Percentiles rank a stretch among this genome's conserved stretches.
Evolutionary conservation across 2,888 invertebrate genomes (phyloP).

Genomic region (Drosophila hamatofila): DNA sequence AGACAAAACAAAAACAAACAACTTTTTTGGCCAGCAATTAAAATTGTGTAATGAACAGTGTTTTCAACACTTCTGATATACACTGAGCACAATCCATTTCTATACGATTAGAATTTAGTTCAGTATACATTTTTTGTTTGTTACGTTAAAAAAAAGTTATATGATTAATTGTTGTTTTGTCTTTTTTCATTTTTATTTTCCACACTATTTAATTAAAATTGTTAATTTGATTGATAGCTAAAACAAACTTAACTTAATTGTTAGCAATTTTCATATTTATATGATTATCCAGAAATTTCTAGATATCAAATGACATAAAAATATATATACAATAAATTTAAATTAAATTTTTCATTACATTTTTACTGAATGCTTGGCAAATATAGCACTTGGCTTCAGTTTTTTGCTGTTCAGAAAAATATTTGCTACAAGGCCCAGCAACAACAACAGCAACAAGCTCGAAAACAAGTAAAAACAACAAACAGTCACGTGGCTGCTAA

Average conservation of each 20-base stretch:
- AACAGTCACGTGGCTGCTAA: slow-evolving; percentile 49
- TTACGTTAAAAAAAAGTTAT: too few species aligned
- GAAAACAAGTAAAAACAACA: slow-evolving; percentile 14
- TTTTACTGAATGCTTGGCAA: slow-evolving; percentile 51
- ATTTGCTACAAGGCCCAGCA: slow-evolving; percentile 36
- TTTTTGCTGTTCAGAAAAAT: slow-evolving; percentile 46
- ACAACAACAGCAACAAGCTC: slow-evolving; percentile 4
- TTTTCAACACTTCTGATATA: neutral
- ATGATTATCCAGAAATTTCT: slow-evolving; percentile 10
- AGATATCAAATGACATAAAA: slow-evolving; percentile 23
- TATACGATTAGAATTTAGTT: neutral
- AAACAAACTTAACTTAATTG: neutral
- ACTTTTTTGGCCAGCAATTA: slow-evolving; percentile 55
- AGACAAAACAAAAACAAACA: slow-evolving; percentile 31
- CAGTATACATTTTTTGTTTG: neutral
- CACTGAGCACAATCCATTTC: neutral
- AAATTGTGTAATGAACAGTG: slow-evolving; percentile 29
- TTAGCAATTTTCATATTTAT: neutral
- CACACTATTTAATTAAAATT: neutral
- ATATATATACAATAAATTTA: slow-evolving; percentile 44
- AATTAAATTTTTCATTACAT: too few species aligned
- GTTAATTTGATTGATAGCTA: slow-evolving; percentile 30
- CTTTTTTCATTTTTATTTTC: too few species aligned
- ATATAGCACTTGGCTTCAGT: slow-evolving; percentile 34
- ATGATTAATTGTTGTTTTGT: too few species aligned